A percentile compares a stretch with the other conserved stretches of the same genome.
phyloP scores from a whole-genome alignment of 2,797 vertebrate species.

The Otolemur crassicaudatus region DNA sequence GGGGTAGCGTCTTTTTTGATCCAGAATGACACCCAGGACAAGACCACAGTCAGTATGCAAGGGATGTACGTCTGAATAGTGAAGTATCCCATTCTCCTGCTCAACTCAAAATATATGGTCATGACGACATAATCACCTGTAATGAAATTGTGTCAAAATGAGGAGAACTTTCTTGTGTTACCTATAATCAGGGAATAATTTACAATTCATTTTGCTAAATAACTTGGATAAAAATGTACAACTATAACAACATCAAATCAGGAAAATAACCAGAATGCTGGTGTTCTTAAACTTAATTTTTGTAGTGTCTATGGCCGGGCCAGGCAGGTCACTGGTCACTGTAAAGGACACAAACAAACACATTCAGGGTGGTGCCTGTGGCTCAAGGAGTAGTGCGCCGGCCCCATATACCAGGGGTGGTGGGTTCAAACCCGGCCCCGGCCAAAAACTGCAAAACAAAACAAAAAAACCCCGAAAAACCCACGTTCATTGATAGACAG shows the following conservation, averaged over 20 bases:
- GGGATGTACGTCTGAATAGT: conserved; percentile 99
- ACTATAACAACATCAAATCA: neutral
- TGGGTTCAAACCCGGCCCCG: too few species aligned
- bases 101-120: conserved; percentile 97
- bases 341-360: neutral
- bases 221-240: neutral
- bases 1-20: conserved; percentile 98
- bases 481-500: neutral
- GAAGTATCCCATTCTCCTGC: conserved; percentile 98
- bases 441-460: too few species aligned
- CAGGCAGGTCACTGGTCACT: neutral
- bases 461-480: too few species aligned
- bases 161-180: neutral
- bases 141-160: conserved; percentile 49
- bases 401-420: too few species aligned
- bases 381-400: too few species aligned
- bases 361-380: too few species aligned
- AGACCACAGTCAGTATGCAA: conserved; percentile 97
- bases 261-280: neutral
- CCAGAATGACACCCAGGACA: conserved; percentile 99
- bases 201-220: neutral
- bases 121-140: conserved; percentile 97
- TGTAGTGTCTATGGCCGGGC: neutral
- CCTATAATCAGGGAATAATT: neutral
- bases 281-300: neutral